These are phyloP conservation scores for Varecia variegata DNA, from an alignment of 2,797 vertebrate species.

Conservation along the genomic window DNA sequence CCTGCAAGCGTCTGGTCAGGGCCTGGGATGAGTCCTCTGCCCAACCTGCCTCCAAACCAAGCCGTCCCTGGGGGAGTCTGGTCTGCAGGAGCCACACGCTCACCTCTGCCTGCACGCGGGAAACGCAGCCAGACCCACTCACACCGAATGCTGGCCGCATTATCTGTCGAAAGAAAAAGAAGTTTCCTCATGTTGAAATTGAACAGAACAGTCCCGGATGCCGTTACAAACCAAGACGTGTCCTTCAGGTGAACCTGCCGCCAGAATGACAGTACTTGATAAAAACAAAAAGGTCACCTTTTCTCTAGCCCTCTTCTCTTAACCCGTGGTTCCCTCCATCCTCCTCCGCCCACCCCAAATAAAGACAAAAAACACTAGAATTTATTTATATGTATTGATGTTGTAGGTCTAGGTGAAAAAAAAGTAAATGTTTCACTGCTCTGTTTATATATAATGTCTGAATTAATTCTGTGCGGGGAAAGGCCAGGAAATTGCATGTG, in stretches of 20 bases:
- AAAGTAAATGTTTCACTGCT: conserved; percentile 90
- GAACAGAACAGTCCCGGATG: conserved; percentile 50
- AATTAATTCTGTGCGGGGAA: conserved; percentile 86
- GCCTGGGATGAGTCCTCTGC: conserved; percentile 56
- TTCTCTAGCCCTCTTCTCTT: conserved; percentile 68
- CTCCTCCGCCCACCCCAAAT: conserved; percentile 57
- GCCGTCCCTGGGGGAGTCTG: conserved; percentile 39
- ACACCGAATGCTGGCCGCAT: background rate
- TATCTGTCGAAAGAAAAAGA: conserved; percentile 63
- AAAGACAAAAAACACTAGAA: conserved; percentile 89
- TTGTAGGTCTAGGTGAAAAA: conserved; percentile 87
- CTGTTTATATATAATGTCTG: conserved; percentile 89
- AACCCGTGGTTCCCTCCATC: background rate
- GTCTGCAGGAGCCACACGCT: conserved; percentile 32
- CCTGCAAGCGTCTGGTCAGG: conserved; percentile 24
- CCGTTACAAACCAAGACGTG: conserved; percentile 72
- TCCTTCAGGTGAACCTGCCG: conserved; percentile 76
- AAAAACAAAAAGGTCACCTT: conserved; percentile 60
- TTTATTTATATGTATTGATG: conserved; percentile 90
- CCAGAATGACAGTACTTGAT: conserved; percentile 71
- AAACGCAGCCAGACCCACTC: conserved; percentile 55
- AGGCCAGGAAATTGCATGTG: conserved; percentile 86
- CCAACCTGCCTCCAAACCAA: background rate
- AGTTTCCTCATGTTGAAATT: conserved; percentile 29
- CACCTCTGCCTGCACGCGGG: conserved; percentile 59